These are phyloP conservation scores for Drosophila pruinosa DNA, from an alignment of 1,140 invertebrate species.

Conservation along the genomic window DNA sequence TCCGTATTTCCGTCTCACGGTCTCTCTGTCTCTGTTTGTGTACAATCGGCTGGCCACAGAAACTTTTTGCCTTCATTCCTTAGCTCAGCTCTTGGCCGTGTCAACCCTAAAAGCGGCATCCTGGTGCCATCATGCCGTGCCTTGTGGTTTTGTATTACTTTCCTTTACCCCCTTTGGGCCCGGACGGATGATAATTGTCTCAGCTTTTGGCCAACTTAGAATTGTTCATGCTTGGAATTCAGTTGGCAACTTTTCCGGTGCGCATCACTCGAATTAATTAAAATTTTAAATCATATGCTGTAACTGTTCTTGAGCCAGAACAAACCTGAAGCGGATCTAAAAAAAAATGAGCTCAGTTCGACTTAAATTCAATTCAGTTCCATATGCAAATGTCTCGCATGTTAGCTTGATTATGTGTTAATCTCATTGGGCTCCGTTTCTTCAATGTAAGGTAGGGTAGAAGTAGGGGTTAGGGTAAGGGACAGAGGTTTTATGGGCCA, in stretches of 20 bases:
- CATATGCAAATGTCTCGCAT: slow-evolving; percentile 74
- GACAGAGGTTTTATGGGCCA: slow-evolving; percentile 54
- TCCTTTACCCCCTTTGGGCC: slow-evolving; percentile 13
- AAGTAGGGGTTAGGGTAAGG: background rate
- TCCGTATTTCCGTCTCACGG: slow-evolving; percentile 1
- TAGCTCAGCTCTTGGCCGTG: too few relatives aligned
- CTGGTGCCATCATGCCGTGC: slow-evolving; percentile 30
- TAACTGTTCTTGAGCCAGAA: slow-evolving; percentile 48
- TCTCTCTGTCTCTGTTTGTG: slow-evolving; percentile 6
- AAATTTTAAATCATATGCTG: slow-evolving; percentile 60
- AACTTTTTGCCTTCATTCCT: slow-evolving; percentile 62
- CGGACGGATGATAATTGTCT: slow-evolving; percentile 22
- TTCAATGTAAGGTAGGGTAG: background rate
- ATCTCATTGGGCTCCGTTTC: slow-evolving; percentile 45
- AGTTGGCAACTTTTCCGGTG: slow-evolving; percentile 55
- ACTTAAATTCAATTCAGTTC: slow-evolving; percentile 74
- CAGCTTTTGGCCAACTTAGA: slow-evolving; percentile 28
- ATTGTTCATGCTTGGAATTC: slow-evolving; percentile 45
- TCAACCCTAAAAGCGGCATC: background rate
- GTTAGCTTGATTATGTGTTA: slow-evolving; percentile 81
- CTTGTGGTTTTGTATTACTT: slow-evolving; percentile 68
- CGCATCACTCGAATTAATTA: slow-evolving; percentile 63
- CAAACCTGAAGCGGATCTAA: background rate
- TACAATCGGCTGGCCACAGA: slow-evolving; percentile 28
- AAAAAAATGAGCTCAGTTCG: slow-evolving; percentile 8